A percentile compares a stretch with the other conserved stretches of the same genome.
These are phyloP conservation scores for Nesogale talazaci DNA, from an alignment of 2,113 vertebrate species.

Conservation along the genomic window DNA sequence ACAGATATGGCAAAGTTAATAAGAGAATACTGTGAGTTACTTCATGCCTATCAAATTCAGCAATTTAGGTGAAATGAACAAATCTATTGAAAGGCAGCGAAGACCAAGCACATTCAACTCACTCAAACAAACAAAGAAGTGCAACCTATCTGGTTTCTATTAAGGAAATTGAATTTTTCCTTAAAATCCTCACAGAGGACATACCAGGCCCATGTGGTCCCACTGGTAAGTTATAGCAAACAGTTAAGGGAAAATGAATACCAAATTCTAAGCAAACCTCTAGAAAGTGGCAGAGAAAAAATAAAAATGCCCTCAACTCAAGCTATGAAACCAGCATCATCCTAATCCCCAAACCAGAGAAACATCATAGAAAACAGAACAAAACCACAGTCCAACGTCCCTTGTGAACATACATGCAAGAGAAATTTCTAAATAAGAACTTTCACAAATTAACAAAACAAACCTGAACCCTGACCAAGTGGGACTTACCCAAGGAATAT, in stretches of 20 bases:
- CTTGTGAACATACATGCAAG: neutral
- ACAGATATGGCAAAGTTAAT: neutral
- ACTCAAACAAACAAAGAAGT: neutral
- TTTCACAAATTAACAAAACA: slow-evolving; percentile 20
- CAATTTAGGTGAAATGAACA: neutral
- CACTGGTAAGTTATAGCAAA: slow-evolving; percentile 6
- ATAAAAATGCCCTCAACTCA: neutral
- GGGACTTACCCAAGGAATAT: neutral
- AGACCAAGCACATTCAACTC: neutral
- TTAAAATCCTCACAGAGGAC: neutral
- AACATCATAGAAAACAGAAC: neutral
- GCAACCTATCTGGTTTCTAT: neutral
- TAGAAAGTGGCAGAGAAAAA: neutral
- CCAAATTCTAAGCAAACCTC: slow-evolving; percentile 5
- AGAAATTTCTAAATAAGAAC: slow-evolving; percentile 4
- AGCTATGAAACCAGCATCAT: neutral
- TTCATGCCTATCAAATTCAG: neutral
- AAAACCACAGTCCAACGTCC: neutral
- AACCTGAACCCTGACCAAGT: neutral
- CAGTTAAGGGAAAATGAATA: neutral
- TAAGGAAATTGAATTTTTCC: slow-evolving; percentile 11
- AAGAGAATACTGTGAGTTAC: neutral
- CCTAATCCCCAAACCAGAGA: neutral
- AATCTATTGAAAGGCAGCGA: slow-evolving; percentile 17
- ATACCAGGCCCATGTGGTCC: too few species aligned